phyloP scores from a whole-genome alignment of 2,113 vertebrate genomes.

The Himantopus leucocephalus region DNA sequence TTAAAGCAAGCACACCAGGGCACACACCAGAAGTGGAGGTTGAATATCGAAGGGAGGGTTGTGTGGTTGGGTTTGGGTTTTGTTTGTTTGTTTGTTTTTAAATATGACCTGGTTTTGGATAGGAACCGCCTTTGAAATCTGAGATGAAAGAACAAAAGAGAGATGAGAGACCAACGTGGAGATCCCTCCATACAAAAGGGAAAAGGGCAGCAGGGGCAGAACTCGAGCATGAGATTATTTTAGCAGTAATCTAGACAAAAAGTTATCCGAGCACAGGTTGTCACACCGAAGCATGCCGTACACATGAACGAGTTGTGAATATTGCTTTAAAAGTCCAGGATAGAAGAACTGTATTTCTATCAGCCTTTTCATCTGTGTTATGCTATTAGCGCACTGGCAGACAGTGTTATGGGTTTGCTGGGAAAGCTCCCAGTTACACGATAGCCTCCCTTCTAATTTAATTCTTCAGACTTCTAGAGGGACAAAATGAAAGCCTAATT shows the following conservation, averaged over 20 bases:
- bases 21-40: neutral
- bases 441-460: slow-evolving; percentile 31
- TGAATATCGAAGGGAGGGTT: neutral
- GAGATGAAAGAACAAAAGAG: neutral
- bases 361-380: neutral
- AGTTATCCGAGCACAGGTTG: neutral
- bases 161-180: neutral
- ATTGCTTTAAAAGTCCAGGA: slow-evolving; percentile 6
- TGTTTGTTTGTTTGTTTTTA: neutral
- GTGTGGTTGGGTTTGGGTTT: neutral
- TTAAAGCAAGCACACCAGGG: neutral
- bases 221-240: neutral
- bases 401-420: slow-evolving; percentile 28
- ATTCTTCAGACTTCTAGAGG: slow-evolving; percentile 44
- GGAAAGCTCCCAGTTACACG: slow-evolving; percentile 8
- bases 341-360: neutral
- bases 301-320: neutral
- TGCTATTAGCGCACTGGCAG: neutral
- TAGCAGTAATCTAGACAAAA: neutral
- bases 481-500: slow-evolving; percentile 55
- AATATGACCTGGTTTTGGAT: neutral
- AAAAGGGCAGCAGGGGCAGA: neutral
- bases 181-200: rapidly evolving
- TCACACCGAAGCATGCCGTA: neutral
- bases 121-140: neutral